Base-by-base conservation (phyloP, 1,140 invertebrate species). In the Psix sp. region DNA sequence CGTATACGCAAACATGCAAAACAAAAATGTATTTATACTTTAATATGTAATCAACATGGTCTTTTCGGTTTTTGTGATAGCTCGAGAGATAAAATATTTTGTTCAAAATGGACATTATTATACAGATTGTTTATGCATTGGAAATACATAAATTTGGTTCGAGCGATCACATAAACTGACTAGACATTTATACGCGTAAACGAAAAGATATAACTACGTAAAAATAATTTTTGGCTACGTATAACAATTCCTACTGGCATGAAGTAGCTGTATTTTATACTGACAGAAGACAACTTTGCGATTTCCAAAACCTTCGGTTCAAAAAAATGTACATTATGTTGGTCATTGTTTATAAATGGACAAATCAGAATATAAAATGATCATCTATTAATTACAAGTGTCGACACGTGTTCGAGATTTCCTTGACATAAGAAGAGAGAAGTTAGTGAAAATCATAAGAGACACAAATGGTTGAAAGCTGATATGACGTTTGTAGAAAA, bases 151-250 rank as follows among this genome's bases (percentile, higher is more conserved):
- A 10, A 40, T 26, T 14, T 1, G 43, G 6, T 39, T 56, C 54
- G 35, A 56, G 60, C 68, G 43, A 65, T 76, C 77, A 57, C 79
- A 49, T n/a, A 51, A 63, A 74, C 63, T 65, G 63, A 74, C 63
- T 65, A 68, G 56, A 67, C 54, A 7, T 40, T 15, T 26, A 40
- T 54, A 39, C 57, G 56, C 20, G 38, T 65, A 59, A 65, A 62
- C 57, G 35, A 48, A 76, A 67, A 62, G 77, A 73, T 74, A 83
- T 5, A 80, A 79, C 79, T 85, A 85, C 81, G 81, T 86, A 86
- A 86, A 86, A 81, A 79, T 86, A 87, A 86, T 86, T 86, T 87
- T 86, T 87, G 84, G 84, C 84, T 85, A 87, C 84, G 79, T 82
- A 68, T 83, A 85, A 86, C 82, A 78, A 77, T 82, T 80, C 77